Base-by-base conservation (phyloP, 2,113 vertebrate genomes). In the Ptychochromis oligacanthus region DNA sequence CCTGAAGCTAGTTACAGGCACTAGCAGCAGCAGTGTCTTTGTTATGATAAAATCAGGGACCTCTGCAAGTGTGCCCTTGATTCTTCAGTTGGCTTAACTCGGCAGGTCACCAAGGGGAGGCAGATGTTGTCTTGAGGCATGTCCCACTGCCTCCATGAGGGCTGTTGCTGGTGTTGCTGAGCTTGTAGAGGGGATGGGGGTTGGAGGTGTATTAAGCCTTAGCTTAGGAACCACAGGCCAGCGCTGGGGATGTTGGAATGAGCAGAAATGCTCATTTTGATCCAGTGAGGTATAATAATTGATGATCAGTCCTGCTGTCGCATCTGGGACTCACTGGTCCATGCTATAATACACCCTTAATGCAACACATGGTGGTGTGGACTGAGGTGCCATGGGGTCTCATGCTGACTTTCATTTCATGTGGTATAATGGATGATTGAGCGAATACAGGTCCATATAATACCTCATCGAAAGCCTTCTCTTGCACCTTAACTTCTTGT, bases 201-300 rank as follows among this genome's bases (percentile, higher is more conserved):
- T 28, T 76, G 72, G 77, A 79, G 86, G 56, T 72, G 78, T 77
- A 85, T 82, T 93, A 87, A 94, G 91, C 90, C 43, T 59, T 49
- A 58, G 76, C 81, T 89, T 79, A 79, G 83, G 57, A 49, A 79
- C 94, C 90, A 91, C 84, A 81, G 90, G 90, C 86, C 87, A 80
- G 81, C 55, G 13, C 83, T 52, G 56, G 82, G 81, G 79, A 83
- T 88, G 87, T 79, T 90, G 89, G 86, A 83, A 90, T 74, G 91
- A 92, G 91, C 86, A 85, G 91, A 93, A 89, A 91, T 93, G 93
- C 92, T 95, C 92, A 94, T 94, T 95, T 94, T 94, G 92, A 95
- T 90, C 87, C 93, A 95, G 92, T 95, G 94, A 95, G 94, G 95
- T 95, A 96, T 96, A 95, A 96, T 96, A 96, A 96, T 95, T 95